These are phyloP conservation scores for Gymnothorax javanicus DNA, from an alignment of 2,797 vertebrate species.

Conservation along the genomic window DNA sequence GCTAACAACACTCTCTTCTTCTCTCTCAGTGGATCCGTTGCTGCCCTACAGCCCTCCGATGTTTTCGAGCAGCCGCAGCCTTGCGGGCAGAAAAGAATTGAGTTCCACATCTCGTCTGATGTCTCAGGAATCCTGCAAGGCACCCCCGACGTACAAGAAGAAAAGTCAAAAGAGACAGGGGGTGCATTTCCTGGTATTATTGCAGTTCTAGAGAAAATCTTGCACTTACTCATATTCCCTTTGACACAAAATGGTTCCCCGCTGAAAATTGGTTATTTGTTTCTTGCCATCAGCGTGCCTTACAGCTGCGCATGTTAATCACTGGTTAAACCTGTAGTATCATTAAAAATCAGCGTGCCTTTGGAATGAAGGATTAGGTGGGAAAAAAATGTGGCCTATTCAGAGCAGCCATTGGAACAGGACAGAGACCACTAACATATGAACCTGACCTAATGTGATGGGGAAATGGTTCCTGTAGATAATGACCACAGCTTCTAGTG, in stretches of 20 bases:
- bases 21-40: conserved; percentile 72
- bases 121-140: conserved; percentile 69
- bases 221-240: neutral
- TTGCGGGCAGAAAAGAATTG: conserved; percentile 85
- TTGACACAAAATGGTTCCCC: neutral
- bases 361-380: conserved; percentile 15
- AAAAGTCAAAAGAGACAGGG: conserved; percentile 58
- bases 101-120: conserved; percentile 89
- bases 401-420: neutral
- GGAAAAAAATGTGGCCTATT: neutral
- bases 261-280: neutral
- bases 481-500: neutral
- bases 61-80: conserved; percentile 89
- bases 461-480: neutral
- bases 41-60: conserved; percentile 83
- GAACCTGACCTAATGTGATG: neutral
- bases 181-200: conserved; percentile 63
- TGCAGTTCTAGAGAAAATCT: too few relatives aligned
- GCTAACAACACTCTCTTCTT: conserved; percentile 24
- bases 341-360: conserved; percentile 44
- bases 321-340: conserved; percentile 21
- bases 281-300: neutral
- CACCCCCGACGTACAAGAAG: conserved; percentile 46
- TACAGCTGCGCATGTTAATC: neutral
- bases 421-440: neutral